Conservation (phyloP, 2,113 vertebrate species). For the Cyphomyrus discorhynchus region DNA sequence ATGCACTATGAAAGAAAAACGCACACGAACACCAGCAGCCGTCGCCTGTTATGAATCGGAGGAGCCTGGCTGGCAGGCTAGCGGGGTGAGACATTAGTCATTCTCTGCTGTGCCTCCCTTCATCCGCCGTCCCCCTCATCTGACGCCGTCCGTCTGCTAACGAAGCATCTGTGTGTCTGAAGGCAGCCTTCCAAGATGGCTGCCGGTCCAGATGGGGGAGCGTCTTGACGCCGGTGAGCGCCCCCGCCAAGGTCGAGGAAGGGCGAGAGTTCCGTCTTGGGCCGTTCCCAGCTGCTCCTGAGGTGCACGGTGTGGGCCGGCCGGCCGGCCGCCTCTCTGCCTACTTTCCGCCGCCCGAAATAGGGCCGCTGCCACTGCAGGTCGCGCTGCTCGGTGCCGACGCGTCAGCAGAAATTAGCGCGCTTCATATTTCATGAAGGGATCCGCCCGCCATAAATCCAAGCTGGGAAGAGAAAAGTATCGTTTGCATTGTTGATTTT, state of each 20-base stretch:
- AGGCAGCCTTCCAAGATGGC: background rate
- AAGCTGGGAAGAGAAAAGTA: background rate
- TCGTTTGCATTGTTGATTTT: background rate
- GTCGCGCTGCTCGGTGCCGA: background rate
- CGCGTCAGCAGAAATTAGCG: background rate
- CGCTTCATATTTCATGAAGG: background rate
- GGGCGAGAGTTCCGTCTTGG: background rate
- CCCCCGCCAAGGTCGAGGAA: background rate
- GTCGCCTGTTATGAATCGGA: background rate
- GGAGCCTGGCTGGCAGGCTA: background rate
- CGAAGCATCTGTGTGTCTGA: background rate
- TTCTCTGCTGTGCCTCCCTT: background rate
- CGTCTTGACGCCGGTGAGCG: background rate
- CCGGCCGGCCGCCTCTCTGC: background rate
- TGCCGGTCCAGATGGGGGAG: constrained; percentile 1
- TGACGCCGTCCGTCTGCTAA: constrained; percentile 12
- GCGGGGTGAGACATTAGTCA: background rate
- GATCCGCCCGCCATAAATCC: background rate
- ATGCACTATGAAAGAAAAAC: background rate
- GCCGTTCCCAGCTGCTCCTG: background rate
- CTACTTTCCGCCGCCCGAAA: background rate
- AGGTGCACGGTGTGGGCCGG: background rate
- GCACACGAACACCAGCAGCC: background rate
- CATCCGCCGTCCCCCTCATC: background rate
- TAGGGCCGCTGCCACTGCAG: background rate